Conservation (phyloP, 2,888 invertebrate genomes). For the Tachina fera region DNA sequence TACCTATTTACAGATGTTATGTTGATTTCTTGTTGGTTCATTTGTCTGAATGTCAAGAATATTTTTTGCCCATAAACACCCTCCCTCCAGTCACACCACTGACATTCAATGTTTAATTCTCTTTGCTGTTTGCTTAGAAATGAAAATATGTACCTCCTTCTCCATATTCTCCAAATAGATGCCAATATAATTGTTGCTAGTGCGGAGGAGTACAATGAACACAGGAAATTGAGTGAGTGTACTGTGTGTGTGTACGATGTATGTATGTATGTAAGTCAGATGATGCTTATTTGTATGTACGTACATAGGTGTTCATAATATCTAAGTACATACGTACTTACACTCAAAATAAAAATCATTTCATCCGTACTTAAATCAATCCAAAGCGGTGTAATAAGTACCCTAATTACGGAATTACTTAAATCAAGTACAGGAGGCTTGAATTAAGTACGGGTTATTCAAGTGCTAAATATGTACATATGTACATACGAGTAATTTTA, state of each 20-base stretch:
- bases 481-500: too few species aligned
- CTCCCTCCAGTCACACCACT: background rate
- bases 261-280: too few species aligned
- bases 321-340: too few species aligned
- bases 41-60: slow-evolving; percentile 54
- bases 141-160: slow-evolving; percentile 43
- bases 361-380: too few species aligned
- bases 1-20: slow-evolving; percentile 47
- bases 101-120: slow-evolving; percentile 18
- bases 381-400: too few species aligned
- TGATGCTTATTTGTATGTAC: background rate
- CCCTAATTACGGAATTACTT: too few species aligned
- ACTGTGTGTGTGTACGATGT: background rate
- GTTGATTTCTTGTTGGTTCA: slow-evolving; percentile 24
- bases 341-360: too few species aligned
- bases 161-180: slow-evolving; percentile 46
- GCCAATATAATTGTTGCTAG: slow-evolving; percentile 72
- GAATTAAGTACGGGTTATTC: too few species aligned
- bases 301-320: slow-evolving; percentile 1
- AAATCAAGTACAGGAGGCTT: too few species aligned
- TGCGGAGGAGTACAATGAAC: slow-evolving; percentile 37
- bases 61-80: background rate
- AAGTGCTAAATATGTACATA: too few species aligned
- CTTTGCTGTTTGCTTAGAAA: slow-evolving; percentile 42
- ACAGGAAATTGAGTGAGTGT: slow-evolving; percentile 1